Base-by-base conservation (phyloP, 2,888 invertebrate genomes). In the Ormyrus rosae region DNA sequence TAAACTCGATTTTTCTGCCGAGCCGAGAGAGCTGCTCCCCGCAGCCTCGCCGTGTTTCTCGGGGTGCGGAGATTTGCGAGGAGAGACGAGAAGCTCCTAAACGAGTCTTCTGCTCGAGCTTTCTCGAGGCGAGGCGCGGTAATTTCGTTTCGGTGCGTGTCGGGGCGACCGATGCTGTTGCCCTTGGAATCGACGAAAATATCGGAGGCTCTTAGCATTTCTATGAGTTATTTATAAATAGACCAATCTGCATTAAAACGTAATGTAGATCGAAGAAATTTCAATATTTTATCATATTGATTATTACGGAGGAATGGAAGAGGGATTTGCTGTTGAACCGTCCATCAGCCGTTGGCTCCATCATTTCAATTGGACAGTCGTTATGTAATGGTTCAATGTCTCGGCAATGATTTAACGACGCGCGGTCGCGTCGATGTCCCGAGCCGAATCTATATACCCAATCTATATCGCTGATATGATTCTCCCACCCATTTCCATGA, bases 381-480 rank as follows among this genome's bases (percentile, higher is more conserved):
- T 58, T 71, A 73, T 55, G 48, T 51, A 76, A 72, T 84, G 85
- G 89, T 89, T 89, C 86, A 89, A 89, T 89, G 88, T 88, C 85
- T 86, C 88, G 88, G 88, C 88, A 89, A 89, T 89, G 89, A 89
- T 89, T 89, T 89, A 89, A 83, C 83, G 85, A 81, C 82, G 82
- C 83, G 83, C 80, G 83, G 60, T 50, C 65, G 34, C 53, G 53
- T 55, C 13, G 53, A 48, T n/a, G 51, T 55, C 53, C 13, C 71
- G 77, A 83, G 82, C 58, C 64, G 70, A 68, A 78, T 78, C 80
- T 78, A 50, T 68, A 69, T 63, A 34, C 50, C 48, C 56, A 63
- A 69, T 73, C 60, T 60, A 61, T 61, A 80, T 76, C 55, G 46
- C 46, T 46, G 65, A 71, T 70, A 74, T 55, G 65, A 65, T 58